Evolutionary conservation across 1,140 invertebrate species (phyloP), one percentile per base, ranked within the genome.

Genomic region (Ylistrum balloti): DNA sequence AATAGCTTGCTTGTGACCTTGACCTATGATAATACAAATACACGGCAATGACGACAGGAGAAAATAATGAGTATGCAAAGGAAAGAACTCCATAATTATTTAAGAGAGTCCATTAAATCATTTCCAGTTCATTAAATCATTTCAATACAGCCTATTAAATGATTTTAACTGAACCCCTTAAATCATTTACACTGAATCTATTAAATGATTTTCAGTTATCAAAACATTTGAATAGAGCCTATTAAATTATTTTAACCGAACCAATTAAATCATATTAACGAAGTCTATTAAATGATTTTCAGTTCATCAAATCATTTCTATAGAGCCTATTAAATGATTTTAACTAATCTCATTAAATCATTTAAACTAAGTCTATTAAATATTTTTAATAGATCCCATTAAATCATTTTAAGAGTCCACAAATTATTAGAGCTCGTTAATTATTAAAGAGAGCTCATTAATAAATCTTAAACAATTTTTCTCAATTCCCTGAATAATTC

Each of bases 401-500:
- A 0, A 45, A 17, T 45, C 41, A 1, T n/a, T 13, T 45, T 45
- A 45, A 9, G 17, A 13, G 20, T 15, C 20, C 20, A 38, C 13
- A 38, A 38, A 38, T 11, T n/a, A n/a, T n/a, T 20, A 56, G 45
- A 56, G 22, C 45, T 56, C 45, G 20, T 74, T 74, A 74, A 28
- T 74, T 17, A 74, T 28, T 74, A 74, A n/a, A 74, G 22, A 74
- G 28, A n/a, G n/a, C n/a, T 74, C 22, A 7, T 74, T 74, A n/a
- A n/a, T n/a, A n/a, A n/a, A n/a, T n/a, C n/a, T n/a, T n/a, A n/a
- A n/a, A n/a, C n/a, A n/a, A n/a, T 74, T 74, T 74, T 74, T 74
- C 56, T 74, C 56, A 74, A 74, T 74, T 74, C 56, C 56, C 56
- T 74, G 56, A 74, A 74, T 74, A 74, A 74, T 74, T 74, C 56